phyloP scores from a whole-genome alignment of 2,797 vertebrate species.

The Cercopithecus hamlyni region DNA sequence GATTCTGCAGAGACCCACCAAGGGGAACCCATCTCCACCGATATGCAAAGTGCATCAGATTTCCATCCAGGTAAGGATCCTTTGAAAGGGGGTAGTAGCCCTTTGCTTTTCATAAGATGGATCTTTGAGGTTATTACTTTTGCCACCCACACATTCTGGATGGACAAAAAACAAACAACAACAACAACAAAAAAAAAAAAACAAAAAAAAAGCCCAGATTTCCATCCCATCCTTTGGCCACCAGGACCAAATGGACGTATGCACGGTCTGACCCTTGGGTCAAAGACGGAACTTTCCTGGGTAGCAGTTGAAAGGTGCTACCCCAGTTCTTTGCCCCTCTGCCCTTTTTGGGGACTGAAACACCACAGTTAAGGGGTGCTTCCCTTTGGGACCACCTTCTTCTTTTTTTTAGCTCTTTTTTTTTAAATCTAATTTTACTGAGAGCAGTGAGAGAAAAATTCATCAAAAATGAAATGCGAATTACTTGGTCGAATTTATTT shows the following conservation, averaged over 20 bases:
- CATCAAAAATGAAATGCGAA: background rate
- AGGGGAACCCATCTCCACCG: accelerated
- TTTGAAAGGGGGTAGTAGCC: accelerated
- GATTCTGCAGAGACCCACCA: accelerated
- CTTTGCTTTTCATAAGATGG: accelerated
- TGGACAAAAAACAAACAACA: background rate
- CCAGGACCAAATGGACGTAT: accelerated
- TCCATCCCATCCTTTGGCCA: accelerated
- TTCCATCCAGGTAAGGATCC: accelerated
- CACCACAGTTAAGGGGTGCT: accelerated
- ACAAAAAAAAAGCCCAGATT: background rate
- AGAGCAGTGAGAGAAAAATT: background rate
- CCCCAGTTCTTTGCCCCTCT: accelerated
- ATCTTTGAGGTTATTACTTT: accelerated
- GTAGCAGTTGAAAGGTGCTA: accelerated
- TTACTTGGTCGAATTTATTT: background rate
- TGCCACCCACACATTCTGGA: accelerated
- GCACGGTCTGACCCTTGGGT: accelerated
- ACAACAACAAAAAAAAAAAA: too few relatives aligned
- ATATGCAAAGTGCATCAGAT: accelerated
- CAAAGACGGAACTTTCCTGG: accelerated
- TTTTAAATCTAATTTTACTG: background rate
- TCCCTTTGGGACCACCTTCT: background rate
- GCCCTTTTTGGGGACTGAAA: background rate
- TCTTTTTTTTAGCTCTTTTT: background rate